Percentiles rank a stretch among this genome's conserved stretches.
phyloP scores from a whole-genome alignment of 2,888 invertebrate species.

The Athetis lepigone region DNA sequence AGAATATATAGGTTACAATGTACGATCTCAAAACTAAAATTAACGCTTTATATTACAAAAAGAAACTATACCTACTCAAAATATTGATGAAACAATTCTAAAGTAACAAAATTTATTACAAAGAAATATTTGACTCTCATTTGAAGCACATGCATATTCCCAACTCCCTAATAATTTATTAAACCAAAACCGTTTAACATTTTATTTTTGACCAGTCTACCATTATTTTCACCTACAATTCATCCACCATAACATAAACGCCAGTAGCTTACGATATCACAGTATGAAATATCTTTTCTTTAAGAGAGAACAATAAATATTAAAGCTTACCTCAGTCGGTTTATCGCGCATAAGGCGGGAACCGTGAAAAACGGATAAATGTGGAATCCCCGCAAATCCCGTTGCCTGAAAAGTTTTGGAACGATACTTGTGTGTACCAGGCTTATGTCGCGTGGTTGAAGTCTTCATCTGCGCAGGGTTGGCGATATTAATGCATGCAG shows the following conservation, averaged over 20 bases:
- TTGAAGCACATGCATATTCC: too few species aligned
- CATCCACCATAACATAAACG: slow-evolving; percentile 25
- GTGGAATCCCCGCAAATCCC: slow-evolving; percentile 80
- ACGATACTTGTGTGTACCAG: slow-evolving; percentile 72
- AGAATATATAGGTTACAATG: too few species aligned
- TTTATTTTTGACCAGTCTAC: background rate
- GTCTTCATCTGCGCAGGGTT: slow-evolving; percentile 54
- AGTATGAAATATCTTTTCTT: slow-evolving; percentile 67
- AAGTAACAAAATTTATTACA: too few species aligned
- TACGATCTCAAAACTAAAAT: too few species aligned
- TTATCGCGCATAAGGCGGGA: slow-evolving; percentile 79
- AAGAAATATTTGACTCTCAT: too few species aligned
- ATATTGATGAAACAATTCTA: too few species aligned
- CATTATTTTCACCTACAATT: slow-evolving; percentile 7
- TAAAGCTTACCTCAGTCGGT: slow-evolving; percentile 81
- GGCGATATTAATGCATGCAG: slow-evolving; percentile 3
- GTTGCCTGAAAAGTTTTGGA: slow-evolving; percentile 72
- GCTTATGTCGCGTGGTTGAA: slow-evolving; percentile 65
- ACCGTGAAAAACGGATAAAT: slow-evolving; percentile 85
- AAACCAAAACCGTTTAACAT: too few species aligned
- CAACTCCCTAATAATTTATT: too few species aligned
- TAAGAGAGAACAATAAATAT: slow-evolving; percentile 83
- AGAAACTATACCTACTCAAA: too few species aligned
- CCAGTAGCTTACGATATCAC: slow-evolving; percentile 54
- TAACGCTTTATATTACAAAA: too few species aligned